Evolutionary conservation across 1,140 invertebrate genomes (phyloP), one percentile per base, ranked within the genome.

Genomic region (Drosophila varians): DNA sequence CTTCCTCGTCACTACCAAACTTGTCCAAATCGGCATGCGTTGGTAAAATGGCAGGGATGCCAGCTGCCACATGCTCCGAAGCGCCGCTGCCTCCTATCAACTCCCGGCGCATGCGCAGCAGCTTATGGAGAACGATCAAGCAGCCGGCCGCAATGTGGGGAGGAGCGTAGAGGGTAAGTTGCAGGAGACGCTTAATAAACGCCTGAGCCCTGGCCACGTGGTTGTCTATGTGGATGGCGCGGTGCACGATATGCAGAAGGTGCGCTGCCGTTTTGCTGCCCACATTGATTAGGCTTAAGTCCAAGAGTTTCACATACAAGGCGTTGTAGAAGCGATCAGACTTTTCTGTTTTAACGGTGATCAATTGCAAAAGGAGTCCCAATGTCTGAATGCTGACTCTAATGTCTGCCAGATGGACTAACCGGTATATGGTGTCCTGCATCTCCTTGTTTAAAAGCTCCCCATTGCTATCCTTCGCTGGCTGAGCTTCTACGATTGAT

Each of bases 131-230:
- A 0, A 91, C 90, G 52, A 91, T 91, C 8, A 91, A 49, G 18
- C 89, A 91, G 34, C 90, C 90, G 4, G 89, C 87, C 8, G 88
- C 58, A 11, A 90, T 76, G 3, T 86, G 68, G 0, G 90, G 57
- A 1, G 90, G 83, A 8, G 89, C 71, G 51, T 89, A 90, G 1
- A 91, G 55, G 0, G 90, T 92, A 69, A 97, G 92, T 92, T 99
- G 98, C 31, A 99, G 92, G 31, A 99, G 91, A 56, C 98, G 92
- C 92, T 99, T 99, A 1, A 98, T 92, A 91, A 99, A 98, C 6
- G 97, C 95, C 90, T 94, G 94, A 0, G 96, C 93, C 55, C 98
- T 91, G 11, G 93, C 90, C 1, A 94, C 89, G 64, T 95, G 94
- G 12, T 91, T 91, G 92, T 99, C 98, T 54, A 94, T 94, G 71